phyloP scores from a whole-genome alignment of 2,888 invertebrate genomes.

The Pemphredon lugubris region DNA sequence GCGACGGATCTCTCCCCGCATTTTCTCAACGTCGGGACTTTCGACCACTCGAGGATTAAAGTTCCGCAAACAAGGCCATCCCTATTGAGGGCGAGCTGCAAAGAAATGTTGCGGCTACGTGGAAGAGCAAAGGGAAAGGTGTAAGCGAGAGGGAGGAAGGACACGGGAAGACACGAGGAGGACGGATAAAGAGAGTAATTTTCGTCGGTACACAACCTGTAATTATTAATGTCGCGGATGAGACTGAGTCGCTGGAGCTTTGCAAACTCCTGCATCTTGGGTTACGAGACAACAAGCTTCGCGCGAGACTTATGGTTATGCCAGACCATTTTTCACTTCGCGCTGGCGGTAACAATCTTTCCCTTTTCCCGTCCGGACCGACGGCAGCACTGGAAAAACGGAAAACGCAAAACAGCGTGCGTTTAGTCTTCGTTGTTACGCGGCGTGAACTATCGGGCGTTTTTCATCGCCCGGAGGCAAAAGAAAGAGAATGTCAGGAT shows the following conservation, averaged over 20 bases:
- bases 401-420: neutral
- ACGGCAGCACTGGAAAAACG: neutral
- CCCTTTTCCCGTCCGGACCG: constrained; percentile 7
- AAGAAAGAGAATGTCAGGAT: too few relatives aligned
- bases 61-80: constrained; percentile 49
- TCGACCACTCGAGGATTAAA: constrained; percentile 37
- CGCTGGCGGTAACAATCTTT: constrained; percentile 46
- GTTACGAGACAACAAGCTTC: constrained; percentile 51
- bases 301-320: constrained; percentile 42
- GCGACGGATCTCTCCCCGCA: too few relatives aligned
- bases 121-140: neutral
- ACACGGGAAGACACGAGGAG: constrained; percentile 30
- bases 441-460: neutral
- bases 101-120: constrained; percentile 39
- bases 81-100: constrained; percentile 39
- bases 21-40: constrained; percentile 19
- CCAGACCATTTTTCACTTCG: constrained; percentile 54
- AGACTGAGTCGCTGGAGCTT: constrained; percentile 39
- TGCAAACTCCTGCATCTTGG: constrained; percentile 46
- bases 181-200: constrained; percentile 73
- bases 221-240: constrained; percentile 73
- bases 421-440: constrained; percentile 2
- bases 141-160: constrained; percentile 8
- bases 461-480: too few relatives aligned
- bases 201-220: constrained; percentile 71